Base-by-base conservation (phyloP, 2,113 vertebrate species). In the Elephantulus edwardii region DNA sequence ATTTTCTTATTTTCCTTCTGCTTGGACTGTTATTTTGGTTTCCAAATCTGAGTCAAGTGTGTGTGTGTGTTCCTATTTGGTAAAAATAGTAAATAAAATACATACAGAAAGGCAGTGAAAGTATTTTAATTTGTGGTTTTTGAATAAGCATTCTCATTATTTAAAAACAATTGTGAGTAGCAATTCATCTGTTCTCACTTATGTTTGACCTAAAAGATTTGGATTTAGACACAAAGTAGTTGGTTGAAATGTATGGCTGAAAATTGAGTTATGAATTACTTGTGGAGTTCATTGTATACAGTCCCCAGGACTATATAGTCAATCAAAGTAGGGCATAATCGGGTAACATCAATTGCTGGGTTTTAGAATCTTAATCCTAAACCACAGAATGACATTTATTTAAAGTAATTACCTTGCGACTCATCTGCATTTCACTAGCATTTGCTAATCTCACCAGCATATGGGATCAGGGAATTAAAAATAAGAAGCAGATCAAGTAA, bases 341-440 rank as follows among this genome's bases (percentile, higher is more conserved):
- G n/a, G 81, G 93, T 95, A 83, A 86, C 78, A 89, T 94, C 96
- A 95, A 95, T 96, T 96, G 94, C 92, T 71, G 91, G 93, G 95
- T 92, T 91, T 76, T 91, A 91, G 79, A 89, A 54, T 94, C 54
- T 89, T 97, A 91, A 95, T 96, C 93, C 93, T 93, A 94, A 97
- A 78, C 88, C 83, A 74, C 87, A 82, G 92, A 94, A 96, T 94
- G 93, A 95, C 94, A 97, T 92, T 95, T 96, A 96, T 96, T 96
- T 97, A 96, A 97, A 97, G 96, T 97, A 97, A 98, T 98, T 98
- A 98, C 96, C 96, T 92, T 95, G 92, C 89, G 91, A 96, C 81
- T 96, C 86, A 94, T 94, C 95, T 95, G 95, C 95, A 97, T 93
- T 97, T 96, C 96, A 81, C 66, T 80, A 93, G 94, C 95, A 95